Base-by-base conservation (phyloP, 2,797 vertebrate species). In the Mus caroli region DNA sequence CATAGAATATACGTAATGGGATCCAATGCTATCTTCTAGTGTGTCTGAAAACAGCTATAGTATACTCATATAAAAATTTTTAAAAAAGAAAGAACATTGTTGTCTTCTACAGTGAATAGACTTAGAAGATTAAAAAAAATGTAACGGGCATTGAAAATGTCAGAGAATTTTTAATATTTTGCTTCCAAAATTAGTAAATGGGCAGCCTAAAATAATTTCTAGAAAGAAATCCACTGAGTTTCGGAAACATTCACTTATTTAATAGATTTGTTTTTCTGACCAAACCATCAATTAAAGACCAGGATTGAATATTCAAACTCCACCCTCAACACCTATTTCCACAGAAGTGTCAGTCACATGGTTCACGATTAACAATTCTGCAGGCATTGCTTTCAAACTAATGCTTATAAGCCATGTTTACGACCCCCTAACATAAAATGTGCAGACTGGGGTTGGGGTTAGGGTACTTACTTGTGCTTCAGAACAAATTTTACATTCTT, bases 401-500 rank as follows among this genome's bases (percentile, higher is more conserved):
- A 77, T 37, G 34, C 60, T 88, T 88, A 73, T 56, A 84, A 90
- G 26, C 1, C 26, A 56, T 37, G 62, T 92, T 82, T 76, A 94
- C 64, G 54, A 26, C 12, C 90, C 11, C n/a, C 54, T 67, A 40
- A 7, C 84, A 76, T 34, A 43, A 14, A 88, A 86, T 91, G 69
- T 24, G 43, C 37, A 46, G 75, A 14, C 6, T 43, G 73, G 22
- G 40, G 40, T 8, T 46, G 43, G 24, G 43, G 43, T 76, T 50
- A 6, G 73, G 40, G 26, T 94, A 97, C 99, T 98, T 98, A 99
- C 99, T 99, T 99, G 99, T 99, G 99, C 96, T 99, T 99, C 88
- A 99, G 99, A 73, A 99, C 99, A 98, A 99, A 99, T 97, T 99
- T 99, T 92, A 99, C 99, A 0, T 99, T 99, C 98, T 99, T 99